A percentile compares a stretch with the other conserved stretches of the same genome.
Conservation (phyloP, 2,888 invertebrate genomes). For the Megastigmus dorsalis region DNA sequence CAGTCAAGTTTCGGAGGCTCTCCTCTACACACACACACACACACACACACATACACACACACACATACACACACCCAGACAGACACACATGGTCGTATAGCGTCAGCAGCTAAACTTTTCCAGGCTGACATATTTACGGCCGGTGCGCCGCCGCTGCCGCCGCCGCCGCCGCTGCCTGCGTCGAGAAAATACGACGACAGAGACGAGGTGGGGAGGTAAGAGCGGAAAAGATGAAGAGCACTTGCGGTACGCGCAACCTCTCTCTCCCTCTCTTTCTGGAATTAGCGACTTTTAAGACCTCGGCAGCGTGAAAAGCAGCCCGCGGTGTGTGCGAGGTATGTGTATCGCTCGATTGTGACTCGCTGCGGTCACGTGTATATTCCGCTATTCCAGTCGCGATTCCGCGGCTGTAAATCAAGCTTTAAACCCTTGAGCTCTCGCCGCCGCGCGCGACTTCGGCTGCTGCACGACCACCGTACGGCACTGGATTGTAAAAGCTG, state of each 20-base stretch:
- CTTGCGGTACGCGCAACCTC: not conserved
- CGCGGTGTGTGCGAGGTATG: no score
- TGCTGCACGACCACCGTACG: no score
- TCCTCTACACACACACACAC: no score
- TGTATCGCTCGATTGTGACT: no score
- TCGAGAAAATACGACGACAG: not conserved
- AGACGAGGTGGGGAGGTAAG: not conserved
- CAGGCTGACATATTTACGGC: constrained; percentile 45
- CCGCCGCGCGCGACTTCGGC: no score
- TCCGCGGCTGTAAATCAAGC: constrained; percentile 28
- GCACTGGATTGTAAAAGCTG: no score
- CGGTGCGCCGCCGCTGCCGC: not conserved
- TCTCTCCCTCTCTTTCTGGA: not conserved
- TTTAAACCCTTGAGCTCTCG: not conserved
- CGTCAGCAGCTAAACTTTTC: constrained; percentile 9
- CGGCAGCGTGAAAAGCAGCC: no score
- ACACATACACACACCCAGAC: no score
- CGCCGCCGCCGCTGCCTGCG: not conserved
- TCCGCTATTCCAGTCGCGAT: not conserved
- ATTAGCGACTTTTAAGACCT: constrained; percentile 31
- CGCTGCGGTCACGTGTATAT: no score
- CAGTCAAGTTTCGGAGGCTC: constrained; percentile 13
- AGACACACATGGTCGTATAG: no score
- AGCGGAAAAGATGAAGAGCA: constrained; percentile 17
- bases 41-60: no score